Evolutionary conservation across 2,888 invertebrate genomes (phyloP).

Genomic region (Allacma fusca): DNA sequence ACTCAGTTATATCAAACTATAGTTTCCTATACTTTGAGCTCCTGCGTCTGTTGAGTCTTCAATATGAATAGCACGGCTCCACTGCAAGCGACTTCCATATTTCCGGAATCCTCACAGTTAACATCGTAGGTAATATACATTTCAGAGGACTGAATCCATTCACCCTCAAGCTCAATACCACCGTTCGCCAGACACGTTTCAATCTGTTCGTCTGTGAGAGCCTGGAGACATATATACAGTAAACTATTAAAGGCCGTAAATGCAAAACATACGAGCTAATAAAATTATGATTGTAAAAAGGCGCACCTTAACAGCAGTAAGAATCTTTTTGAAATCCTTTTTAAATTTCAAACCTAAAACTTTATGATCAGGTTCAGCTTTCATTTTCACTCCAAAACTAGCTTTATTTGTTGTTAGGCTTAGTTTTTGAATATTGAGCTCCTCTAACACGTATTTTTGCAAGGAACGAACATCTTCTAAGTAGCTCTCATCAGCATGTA

Average conservation of each 20-base stretch:
- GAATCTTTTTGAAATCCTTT: slow-evolving; percentile 87
- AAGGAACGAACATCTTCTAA: slow-evolving; percentile 81
- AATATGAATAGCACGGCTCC: slow-evolving; percentile 69
- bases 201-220: slow-evolving; percentile 79
- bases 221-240: slow-evolving; percentile 61
- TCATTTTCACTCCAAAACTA: slow-evolving; percentile 87
- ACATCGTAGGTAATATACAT: slow-evolving; percentile 66
- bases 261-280: not conserved
- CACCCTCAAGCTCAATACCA: slow-evolving; percentile 76
- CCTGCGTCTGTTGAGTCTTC: slow-evolving; percentile 89
- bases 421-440: slow-evolving; percentile 83
- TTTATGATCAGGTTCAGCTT: slow-evolving; percentile 96
- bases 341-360: slow-evolving; percentile 87
- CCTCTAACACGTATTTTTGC: slow-evolving; percentile 86
- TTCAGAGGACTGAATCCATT: slow-evolving; percentile 67
- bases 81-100: slow-evolving; percentile 57
- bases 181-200: slow-evolving; percentile 77
- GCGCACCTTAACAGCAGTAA: slow-evolving; percentile 75
- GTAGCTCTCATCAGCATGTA: slow-evolving; percentile 82
- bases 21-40: slow-evolving; percentile 82
- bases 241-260: not conserved
- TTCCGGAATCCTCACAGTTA: slow-evolving; percentile 45
- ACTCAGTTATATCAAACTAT: no score
- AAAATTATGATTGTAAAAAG: not conserved
- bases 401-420: slow-evolving; percentile 84